A percentile compares a stretch with the other conserved stretches of the same genome.
Evolutionary conservation across 2,797 vertebrate species (phyloP).

Genomic region (Sciaenops ocellatus): DNA sequence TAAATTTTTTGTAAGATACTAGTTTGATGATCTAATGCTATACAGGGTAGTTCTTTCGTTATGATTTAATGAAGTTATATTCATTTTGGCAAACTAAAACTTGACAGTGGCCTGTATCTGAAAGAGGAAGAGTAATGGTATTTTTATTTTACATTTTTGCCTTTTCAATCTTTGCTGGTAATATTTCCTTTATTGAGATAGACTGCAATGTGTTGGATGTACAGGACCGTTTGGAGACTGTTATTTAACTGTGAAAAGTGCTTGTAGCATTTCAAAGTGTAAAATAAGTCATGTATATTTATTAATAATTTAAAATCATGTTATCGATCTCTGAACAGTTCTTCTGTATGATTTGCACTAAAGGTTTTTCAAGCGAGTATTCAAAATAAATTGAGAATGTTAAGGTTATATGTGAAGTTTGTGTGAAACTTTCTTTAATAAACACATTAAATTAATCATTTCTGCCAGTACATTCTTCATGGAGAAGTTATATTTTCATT

Average conservation of each 20-base stretch:
- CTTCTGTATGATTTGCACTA: constrained; percentile 83
- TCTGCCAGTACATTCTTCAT: neutral
- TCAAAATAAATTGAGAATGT: constrained; percentile 80
- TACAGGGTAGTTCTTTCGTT: constrained; percentile 72
- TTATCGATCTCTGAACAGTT: constrained; percentile 70
- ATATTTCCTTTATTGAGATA: constrained; percentile 41
- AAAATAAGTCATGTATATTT: constrained; percentile 82
- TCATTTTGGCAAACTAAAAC: constrained; percentile 49
- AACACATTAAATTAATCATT: neutral
- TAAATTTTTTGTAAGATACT: constrained; percentile 41
- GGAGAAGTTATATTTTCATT: too few relatives aligned
- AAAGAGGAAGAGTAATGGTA: constrained; percentile 20
- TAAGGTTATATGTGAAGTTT: constrained; percentile 40
- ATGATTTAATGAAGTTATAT: constrained; percentile 30
- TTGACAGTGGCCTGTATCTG: constrained; percentile 51
- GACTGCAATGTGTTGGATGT: constrained; percentile 60
- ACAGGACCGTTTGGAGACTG: constrained; percentile 64
- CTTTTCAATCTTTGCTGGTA: constrained; percentile 52
- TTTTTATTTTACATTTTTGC: constrained; percentile 40
- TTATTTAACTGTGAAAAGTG: constrained; percentile 83
- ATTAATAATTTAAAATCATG: constrained; percentile 82
- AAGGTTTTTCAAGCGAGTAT: constrained; percentile 72
- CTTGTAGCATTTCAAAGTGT: constrained; percentile 80
- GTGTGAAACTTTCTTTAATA: constrained; percentile 36
- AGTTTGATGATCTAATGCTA: constrained; percentile 52